Conservation (phyloP, 2,113 vertebrate genomes). For the Pelecanus crispus region DNA sequence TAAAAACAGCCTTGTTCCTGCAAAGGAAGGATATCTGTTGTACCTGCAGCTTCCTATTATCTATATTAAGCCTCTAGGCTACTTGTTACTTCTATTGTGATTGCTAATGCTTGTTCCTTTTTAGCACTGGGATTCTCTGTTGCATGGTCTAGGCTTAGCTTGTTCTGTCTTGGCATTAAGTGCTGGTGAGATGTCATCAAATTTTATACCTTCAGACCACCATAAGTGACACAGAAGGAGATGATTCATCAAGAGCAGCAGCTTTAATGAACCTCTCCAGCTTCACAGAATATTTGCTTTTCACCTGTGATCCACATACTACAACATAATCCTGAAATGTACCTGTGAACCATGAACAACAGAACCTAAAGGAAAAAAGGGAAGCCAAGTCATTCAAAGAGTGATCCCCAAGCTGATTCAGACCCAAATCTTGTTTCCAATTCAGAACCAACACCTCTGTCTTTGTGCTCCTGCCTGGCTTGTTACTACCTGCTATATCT, state of each 20-base stretch:
- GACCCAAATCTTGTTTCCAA: neutral
- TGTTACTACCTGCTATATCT: neutral
- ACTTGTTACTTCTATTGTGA: constrained; percentile 24
- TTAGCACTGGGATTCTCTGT: neutral
- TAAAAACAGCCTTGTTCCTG: neutral
- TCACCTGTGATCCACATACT: neutral
- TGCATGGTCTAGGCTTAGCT: neutral
- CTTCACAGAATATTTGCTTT: neutral
- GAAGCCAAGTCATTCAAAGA: neutral
- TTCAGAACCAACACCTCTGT: neutral
- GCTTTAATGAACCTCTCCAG: constrained; percentile 15
- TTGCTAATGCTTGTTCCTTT: constrained; percentile 3
- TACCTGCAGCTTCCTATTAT: constrained; percentile 22
- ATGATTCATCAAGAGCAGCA: constrained; percentile 13
- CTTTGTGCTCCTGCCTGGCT: neutral
- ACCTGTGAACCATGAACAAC: neutral
- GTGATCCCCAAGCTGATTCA: neutral
- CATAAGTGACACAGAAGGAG: neutral
- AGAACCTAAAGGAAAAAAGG: neutral
- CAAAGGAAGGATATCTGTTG: neutral
- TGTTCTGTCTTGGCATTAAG: neutral
- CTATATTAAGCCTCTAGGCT: constrained; percentile 37
- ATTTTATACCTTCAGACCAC: constrained; percentile 28
- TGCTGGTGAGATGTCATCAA: neutral
- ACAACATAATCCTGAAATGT: neutral